phyloP scores from a whole-genome alignment of 2,113 vertebrate species.

The Paedocypris sp. region DNA sequence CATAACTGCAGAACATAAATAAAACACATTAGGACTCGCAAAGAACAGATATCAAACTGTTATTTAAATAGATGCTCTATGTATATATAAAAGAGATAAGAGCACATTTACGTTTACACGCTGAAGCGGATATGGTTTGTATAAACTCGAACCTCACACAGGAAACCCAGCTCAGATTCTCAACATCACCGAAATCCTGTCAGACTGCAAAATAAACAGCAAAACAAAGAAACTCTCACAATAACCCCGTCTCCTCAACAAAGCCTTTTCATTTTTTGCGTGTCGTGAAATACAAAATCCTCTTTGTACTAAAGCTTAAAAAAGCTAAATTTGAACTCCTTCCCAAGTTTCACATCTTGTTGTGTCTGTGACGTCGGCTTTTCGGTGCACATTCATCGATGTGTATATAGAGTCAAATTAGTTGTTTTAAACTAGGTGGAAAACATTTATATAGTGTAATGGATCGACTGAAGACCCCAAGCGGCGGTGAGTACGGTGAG shows the following conservation, averaged over 20 bases:
- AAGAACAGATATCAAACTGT: no score
- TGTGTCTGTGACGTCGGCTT: neutral
- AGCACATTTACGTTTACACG: no score
- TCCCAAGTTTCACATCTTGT: conserved; percentile 3
- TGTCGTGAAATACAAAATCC: conserved; percentile 4
- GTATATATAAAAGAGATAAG: no score
- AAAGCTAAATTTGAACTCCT: neutral
- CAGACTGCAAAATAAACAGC: conserved; percentile 22
- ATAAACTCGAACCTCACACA: conserved; percentile 39
- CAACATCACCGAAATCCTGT: conserved; percentile 31
- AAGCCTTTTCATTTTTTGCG: neutral
- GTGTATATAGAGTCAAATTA: neutral
- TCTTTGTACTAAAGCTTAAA: neutral
- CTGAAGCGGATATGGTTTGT: conserved; percentile 57
- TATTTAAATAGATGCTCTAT: no score
- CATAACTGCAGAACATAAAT: no score
- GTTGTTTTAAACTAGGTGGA: neutral
- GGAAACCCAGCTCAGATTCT: conserved; percentile 45
- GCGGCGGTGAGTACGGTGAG: no score
- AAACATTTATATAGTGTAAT: neutral
- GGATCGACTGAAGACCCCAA: no score
- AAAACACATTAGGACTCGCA: no score
- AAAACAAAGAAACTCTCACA: conserved; percentile 25
- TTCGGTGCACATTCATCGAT: neutral
- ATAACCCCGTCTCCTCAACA: neutral